Conservation (phyloP, 2,888 invertebrate genomes). For the Yponomeuta cagnagella region DNA sequence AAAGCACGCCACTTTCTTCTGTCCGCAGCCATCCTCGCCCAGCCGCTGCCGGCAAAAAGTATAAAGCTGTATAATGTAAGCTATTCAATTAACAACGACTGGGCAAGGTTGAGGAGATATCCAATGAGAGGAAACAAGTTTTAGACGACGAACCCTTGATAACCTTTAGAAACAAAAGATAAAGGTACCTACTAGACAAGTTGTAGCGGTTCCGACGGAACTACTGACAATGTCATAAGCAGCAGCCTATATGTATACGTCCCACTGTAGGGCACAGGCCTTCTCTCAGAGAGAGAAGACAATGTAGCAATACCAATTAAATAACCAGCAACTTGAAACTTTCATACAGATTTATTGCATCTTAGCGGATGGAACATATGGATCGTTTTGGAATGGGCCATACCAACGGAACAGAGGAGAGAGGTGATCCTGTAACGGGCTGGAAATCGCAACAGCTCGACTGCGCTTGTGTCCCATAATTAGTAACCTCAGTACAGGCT, state of each 20-base stretch:
- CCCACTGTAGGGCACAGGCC: no score
- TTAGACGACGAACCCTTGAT: conserved; percentile 20
- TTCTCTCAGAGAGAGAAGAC: no score
- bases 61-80: no score
- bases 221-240: background rate
- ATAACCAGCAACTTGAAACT: background rate
- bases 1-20: no score
- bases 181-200: conserved; percentile 20
- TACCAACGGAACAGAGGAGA: no score
- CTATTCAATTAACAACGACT: no score
- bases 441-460: background rate
- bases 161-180: conserved; percentile 29
- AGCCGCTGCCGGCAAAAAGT: no score
- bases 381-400: background rate
- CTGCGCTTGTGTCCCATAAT: conserved; percentile 18
- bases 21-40: no score
- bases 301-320: conserved; percentile 10
- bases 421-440: background rate
- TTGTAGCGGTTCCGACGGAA: conserved; percentile 25
- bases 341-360: background rate
- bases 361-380: background rate
- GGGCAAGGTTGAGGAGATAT: no score
- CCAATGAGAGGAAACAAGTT: no score
- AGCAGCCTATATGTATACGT: no score
- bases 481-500: conserved; percentile 18